Evolutionary conservation across 2,113 vertebrate genomes (phyloP).

Genomic region (Microtus oregoni): DNA sequence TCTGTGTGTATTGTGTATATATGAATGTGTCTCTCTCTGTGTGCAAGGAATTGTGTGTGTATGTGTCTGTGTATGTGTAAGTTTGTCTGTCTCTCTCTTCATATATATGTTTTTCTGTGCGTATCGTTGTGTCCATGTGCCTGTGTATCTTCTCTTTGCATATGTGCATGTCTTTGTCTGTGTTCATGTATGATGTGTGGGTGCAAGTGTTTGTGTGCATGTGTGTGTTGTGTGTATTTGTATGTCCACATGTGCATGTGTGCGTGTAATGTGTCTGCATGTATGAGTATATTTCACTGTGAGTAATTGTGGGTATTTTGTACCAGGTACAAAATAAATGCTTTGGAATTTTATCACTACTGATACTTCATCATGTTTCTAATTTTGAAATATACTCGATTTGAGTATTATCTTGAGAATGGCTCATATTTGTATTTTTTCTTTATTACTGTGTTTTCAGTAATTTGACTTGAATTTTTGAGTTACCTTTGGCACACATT

Average conservation of each 20-base stretch:
- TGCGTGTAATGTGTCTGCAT: not conserved
- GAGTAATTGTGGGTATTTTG: not conserved
- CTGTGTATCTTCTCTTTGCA: not conserved
- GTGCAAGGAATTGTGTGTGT: not conserved
- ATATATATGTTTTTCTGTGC: not conserved
- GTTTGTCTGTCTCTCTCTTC: too few species aligned
- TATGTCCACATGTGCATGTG: not conserved
- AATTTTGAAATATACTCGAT: not conserved
- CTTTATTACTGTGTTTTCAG: not conserved
- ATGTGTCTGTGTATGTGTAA: not conserved
- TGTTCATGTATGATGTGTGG: not conserved
- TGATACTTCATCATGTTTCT: not conserved
- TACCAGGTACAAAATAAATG: not conserved
- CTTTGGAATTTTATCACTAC: not conserved
- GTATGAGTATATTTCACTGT: not conserved
- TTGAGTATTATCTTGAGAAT: not conserved
- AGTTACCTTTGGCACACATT: not conserved
- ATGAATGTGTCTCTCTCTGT: not conserved
- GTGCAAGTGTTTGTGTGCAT: not conserved
- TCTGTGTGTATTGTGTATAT: not conserved
- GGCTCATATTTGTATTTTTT: not conserved
- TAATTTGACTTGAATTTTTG: not conserved
- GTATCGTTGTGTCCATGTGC: not conserved
- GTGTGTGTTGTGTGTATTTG: not conserved
- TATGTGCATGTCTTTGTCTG: too few species aligned